phyloP scores from a whole-genome alignment of 2,888 invertebrate genomes.

The Mystacides longicornis region DNA sequence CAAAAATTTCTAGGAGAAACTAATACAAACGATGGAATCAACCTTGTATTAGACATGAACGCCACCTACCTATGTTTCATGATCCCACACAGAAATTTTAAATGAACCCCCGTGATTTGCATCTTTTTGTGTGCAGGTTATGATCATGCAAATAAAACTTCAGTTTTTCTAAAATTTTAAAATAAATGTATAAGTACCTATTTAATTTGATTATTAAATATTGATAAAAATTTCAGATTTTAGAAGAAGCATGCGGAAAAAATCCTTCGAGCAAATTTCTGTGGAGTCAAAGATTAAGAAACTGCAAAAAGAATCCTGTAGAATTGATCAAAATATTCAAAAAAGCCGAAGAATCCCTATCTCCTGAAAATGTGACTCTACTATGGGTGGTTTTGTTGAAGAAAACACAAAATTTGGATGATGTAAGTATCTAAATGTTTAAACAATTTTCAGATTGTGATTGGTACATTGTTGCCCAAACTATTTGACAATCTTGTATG shows the following conservation, averaged over 20 bases:
- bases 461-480: too few relatives aligned
- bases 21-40: too few relatives aligned
- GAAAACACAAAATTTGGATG: slow-evolving; percentile 16
- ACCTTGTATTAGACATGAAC: too few relatives aligned
- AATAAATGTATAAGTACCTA: background rate
- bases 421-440: slow-evolving; percentile 17
- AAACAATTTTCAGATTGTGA: too few relatives aligned
- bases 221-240: slow-evolving; percentile 13
- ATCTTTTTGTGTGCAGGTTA: background rate
- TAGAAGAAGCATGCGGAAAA: slow-evolving; percentile 21
- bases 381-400: slow-evolving; percentile 21
- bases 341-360: slow-evolving; percentile 16
- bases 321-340: slow-evolving; percentile 20
- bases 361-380: slow-evolving; percentile 14
- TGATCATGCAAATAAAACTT: background rate
- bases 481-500: too few relatives aligned
- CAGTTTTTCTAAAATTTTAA: background rate
- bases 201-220: background rate
- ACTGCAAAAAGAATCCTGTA: slow-evolving; percentile 8
- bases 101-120: too few relatives aligned
- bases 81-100: too few relatives aligned
- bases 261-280: slow-evolving; percentile 21
- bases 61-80: too few relatives aligned
- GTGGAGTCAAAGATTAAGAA: slow-evolving; percentile 22
- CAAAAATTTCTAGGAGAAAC: too few relatives aligned